Conservation (phyloP, 2,113 vertebrate species). For the Clarias macrocephalus region DNA sequence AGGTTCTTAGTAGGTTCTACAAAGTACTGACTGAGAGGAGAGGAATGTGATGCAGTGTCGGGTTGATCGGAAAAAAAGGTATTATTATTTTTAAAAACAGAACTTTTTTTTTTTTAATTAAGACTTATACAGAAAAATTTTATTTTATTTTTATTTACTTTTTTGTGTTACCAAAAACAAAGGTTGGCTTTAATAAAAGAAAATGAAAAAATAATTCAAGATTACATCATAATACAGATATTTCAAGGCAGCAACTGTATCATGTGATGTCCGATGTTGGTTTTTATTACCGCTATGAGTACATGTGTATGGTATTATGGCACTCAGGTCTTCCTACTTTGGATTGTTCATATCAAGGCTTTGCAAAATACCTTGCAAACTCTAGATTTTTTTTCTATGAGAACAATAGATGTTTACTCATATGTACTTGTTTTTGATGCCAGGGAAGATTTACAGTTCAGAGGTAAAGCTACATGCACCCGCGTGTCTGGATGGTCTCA, state of each 20-base stretch:
- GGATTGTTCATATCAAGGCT: not conserved
- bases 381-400: not conserved
- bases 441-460: not conserved
- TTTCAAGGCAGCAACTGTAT: not conserved
- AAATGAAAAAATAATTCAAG: not conserved
- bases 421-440: not conserved
- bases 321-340: not conserved
- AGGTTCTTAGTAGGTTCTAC: too few species aligned
- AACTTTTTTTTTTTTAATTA: too few species aligned
- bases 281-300: not conserved
- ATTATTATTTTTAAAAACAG: too few species aligned
- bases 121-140: too few species aligned
- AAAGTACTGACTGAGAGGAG: too few species aligned
- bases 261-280: not conserved
- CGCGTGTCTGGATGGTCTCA: conserved; percentile 68
- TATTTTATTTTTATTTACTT: too few species aligned
- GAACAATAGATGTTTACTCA: too few species aligned
- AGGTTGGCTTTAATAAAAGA: not conserved
- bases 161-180: too few species aligned
- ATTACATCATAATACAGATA: not conserved
- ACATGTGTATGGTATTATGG: not conserved
- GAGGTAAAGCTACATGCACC: not conserved
- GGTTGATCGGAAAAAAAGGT: too few species aligned
- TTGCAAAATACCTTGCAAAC: not conserved
- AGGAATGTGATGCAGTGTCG: not conserved